A percentile compares a stretch with the other conserved stretches of the same genome.
Evolutionary conservation across 2,113 vertebrate species (phyloP).

Genomic region (Calidris pygmaea): DNA sequence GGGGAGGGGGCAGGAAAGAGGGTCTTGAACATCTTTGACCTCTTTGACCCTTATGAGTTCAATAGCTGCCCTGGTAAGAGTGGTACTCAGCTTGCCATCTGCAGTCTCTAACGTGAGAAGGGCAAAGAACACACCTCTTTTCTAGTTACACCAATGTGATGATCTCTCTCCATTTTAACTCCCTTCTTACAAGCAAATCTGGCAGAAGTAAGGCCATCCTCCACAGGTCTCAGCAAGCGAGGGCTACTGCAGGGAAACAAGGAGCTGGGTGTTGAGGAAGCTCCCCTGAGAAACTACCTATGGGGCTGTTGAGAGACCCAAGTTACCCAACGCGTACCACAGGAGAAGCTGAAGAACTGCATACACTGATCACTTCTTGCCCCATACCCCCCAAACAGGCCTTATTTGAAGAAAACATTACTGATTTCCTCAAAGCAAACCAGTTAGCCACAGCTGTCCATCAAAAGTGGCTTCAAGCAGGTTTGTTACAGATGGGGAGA

Average conservation of each 20-base stretch:
- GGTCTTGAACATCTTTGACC: background rate
- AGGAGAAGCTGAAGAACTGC: background rate
- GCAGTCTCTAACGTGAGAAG: background rate
- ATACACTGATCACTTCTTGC: background rate
- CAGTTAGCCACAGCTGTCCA: background rate
- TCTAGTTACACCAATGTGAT: no score
- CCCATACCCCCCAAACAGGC: fast-evolving
- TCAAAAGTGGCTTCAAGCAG: background rate
- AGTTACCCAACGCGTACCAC: background rate
- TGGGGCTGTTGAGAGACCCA: background rate
- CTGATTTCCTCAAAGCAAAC: background rate
- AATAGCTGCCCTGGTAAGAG: background rate
- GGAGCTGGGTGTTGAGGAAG: background rate
- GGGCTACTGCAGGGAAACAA: background rate
- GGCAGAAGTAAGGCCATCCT: background rate
- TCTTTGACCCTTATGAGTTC: background rate
- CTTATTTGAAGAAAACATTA: background rate
- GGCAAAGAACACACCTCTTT: background rate
- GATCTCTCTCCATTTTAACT: background rate
- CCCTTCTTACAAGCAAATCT: background rate
- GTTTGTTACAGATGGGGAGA: background rate
- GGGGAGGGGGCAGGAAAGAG: background rate
- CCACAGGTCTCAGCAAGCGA: background rate
- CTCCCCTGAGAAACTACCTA: background rate
- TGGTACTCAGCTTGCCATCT: background rate